phyloP scores from a whole-genome alignment of 2,113 vertebrate genomes.

The Tupaia chinensis region DNA sequence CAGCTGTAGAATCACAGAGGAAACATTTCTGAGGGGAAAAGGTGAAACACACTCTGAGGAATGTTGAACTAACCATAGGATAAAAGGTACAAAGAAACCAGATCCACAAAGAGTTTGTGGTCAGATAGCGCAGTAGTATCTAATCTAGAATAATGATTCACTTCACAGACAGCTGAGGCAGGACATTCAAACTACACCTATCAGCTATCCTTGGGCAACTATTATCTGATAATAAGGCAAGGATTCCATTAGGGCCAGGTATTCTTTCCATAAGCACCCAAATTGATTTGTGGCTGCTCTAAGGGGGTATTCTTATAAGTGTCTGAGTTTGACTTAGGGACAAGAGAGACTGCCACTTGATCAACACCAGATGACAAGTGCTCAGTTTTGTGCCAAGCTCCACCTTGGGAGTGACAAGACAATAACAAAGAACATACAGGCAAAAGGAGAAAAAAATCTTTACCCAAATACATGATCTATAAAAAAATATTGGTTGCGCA shows the following conservation, averaged over 20 bases:
- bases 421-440: conserved; percentile 16
- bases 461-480: not conserved
- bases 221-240: conserved; percentile 29
- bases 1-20: not conserved
- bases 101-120: not conserved
- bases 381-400: not conserved
- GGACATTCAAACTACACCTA: not conserved
- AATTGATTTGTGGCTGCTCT: conserved; percentile 23
- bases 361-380: conserved; percentile 15
- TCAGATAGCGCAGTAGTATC: conserved; percentile 43
- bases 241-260: not conserved
- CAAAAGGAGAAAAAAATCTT: conserved; percentile 48
- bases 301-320: conserved; percentile 15
- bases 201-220: not conserved
- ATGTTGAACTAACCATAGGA: conserved; percentile 33
- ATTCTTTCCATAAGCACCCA: not conserved
- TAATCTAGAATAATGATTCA: conserved; percentile 31
- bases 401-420: not conserved
- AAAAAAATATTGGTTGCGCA: conserved; percentile 47
- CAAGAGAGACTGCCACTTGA: not conserved
- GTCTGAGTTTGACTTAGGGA: conserved; percentile 19
- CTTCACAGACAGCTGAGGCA: not conserved
- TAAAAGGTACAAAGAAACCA: conserved; percentile 43
- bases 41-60: conserved; percentile 18
- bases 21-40: conserved; percentile 48